These are phyloP conservation scores for Amiota mariae DNA, from an alignment of 2,888 invertebrate species.

Conservation along the genomic window DNA sequence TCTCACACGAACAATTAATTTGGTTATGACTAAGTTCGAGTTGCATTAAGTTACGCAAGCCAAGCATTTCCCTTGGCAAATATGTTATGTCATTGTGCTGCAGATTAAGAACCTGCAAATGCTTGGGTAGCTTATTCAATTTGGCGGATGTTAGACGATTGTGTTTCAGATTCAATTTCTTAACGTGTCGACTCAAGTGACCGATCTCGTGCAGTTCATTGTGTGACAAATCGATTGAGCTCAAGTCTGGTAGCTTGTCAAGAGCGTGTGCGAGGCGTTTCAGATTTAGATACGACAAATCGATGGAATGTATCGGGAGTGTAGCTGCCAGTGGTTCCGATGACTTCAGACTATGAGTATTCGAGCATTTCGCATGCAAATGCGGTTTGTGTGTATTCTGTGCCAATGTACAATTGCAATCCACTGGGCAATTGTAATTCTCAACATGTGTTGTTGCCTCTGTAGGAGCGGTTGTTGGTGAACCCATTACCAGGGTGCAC, in stretches of 20 bases:
- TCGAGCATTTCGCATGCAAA: slow-evolving; percentile 71
- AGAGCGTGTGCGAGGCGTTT: slow-evolving; percentile 76
- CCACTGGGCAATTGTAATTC: slow-evolving; percentile 63
- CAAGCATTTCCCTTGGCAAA: slow-evolving; percentile 77
- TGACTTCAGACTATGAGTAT: slow-evolving; percentile 60
- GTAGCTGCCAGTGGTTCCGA: slow-evolving; percentile 47
- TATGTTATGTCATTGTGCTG: slow-evolving; percentile 78
- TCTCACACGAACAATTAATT: slow-evolving; percentile 82
- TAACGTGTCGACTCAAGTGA: slow-evolving; percentile 77
- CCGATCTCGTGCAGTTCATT: slow-evolving; percentile 78
- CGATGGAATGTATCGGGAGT: slow-evolving; percentile 74
- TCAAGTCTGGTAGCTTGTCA: slow-evolving; percentile 77
- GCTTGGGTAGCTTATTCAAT: slow-evolving; percentile 75
- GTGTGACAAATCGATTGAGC: slow-evolving; percentile 79
- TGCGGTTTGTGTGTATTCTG: slow-evolving; percentile 58
- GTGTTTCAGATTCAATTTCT: slow-evolving; percentile 78
- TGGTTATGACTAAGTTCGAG: slow-evolving; percentile 81
- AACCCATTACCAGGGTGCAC: slow-evolving; percentile 38
- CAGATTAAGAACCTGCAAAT: slow-evolving; percentile 78
- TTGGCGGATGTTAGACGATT: slow-evolving; percentile 77
- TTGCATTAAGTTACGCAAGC: slow-evolving; percentile 75
- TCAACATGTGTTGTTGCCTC: neutral
- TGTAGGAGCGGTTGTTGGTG: slow-evolving; percentile 33
- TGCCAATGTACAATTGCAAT: slow-evolving; percentile 65
- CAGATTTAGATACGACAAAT: slow-evolving; percentile 79